Conservation (phyloP, 2,888 invertebrate genomes). For the Eledone cirrhosa region DNA sequence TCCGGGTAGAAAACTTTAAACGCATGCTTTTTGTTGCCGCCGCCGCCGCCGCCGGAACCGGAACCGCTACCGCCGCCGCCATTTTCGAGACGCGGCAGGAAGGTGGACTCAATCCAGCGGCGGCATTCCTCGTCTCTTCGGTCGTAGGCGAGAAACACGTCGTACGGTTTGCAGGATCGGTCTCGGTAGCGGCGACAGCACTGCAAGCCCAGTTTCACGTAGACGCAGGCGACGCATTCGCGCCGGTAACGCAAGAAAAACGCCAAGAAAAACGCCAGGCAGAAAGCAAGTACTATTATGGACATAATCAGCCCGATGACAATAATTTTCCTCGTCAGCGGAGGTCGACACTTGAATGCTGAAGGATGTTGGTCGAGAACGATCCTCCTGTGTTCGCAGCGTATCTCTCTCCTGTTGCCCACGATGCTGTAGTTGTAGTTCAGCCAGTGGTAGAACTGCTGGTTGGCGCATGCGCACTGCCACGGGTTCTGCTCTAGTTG, state of each 20-base stretch:
- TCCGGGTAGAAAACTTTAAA: slow-evolving; percentile 19
- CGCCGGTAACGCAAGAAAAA: slow-evolving; percentile 10
- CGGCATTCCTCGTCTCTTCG: slow-evolving; percentile 5
- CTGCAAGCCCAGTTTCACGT: background rate
- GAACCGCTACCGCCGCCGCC: too few relatives aligned
- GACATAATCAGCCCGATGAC: background rate
- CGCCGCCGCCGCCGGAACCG: too few relatives aligned
- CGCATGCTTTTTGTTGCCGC: too few relatives aligned
- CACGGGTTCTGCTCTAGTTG: background rate
- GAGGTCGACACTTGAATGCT: background rate
- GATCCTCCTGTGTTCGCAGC: background rate
- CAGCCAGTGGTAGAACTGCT: slow-evolving; percentile 20
- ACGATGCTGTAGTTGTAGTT: background rate
- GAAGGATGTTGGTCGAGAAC: background rate
- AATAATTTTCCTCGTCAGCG: background rate
- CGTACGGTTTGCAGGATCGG: background rate
- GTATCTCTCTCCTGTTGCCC: background rate
- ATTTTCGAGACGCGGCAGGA: background rate
- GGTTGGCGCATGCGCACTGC: background rate
- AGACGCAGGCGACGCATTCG: background rate
- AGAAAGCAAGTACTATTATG: background rate
- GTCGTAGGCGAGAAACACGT: slow-evolving; percentile 8
- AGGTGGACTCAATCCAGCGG: background rate
- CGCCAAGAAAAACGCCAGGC: background rate
- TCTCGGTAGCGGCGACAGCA: background rate